Conservation (phyloP, 2,113 vertebrate species). For the Anseranas semipalmata region DNA sequence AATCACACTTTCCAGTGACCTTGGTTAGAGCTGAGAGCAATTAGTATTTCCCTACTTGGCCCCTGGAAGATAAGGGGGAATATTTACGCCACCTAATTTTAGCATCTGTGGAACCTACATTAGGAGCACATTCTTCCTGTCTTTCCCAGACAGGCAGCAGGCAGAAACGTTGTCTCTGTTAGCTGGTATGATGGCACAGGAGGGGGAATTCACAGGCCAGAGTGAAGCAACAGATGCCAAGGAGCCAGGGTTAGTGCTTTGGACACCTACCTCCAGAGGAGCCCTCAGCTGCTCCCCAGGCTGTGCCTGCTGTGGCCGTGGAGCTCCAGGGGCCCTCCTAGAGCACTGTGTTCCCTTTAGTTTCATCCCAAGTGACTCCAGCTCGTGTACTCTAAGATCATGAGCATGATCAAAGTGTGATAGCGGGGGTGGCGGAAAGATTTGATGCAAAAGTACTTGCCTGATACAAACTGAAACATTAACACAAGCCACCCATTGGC, state of each 20-base stretch:
- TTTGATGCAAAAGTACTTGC: background rate
- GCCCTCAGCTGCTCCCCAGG: background rate
- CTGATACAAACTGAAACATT: background rate
- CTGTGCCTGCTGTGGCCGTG: background rate
- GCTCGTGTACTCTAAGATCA: rapidly evolving
- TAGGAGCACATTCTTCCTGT: background rate
- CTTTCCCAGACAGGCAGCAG: background rate
- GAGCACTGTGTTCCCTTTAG: background rate
- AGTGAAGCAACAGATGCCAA: background rate
- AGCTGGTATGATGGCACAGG: rapidly evolving
- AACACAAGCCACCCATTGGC: background rate
- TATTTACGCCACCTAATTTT: conserved; percentile 55
- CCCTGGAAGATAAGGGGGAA: conserved; percentile 24
- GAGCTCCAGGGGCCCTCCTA: background rate
- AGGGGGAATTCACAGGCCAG: background rate
- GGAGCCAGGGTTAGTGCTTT: background rate
- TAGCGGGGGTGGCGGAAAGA: background rate
- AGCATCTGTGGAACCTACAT: background rate
- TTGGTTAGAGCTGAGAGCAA: background rate
- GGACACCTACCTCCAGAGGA: background rate
- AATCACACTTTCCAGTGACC: conserved; percentile 29
- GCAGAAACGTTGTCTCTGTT: background rate
- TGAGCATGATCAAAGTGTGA: background rate
- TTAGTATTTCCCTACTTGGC: background rate
- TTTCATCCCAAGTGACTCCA: background rate